Evolutionary conservation across 2,113 vertebrate genomes (phyloP).

Genomic region (Nymphicus hollandicus): DNA sequence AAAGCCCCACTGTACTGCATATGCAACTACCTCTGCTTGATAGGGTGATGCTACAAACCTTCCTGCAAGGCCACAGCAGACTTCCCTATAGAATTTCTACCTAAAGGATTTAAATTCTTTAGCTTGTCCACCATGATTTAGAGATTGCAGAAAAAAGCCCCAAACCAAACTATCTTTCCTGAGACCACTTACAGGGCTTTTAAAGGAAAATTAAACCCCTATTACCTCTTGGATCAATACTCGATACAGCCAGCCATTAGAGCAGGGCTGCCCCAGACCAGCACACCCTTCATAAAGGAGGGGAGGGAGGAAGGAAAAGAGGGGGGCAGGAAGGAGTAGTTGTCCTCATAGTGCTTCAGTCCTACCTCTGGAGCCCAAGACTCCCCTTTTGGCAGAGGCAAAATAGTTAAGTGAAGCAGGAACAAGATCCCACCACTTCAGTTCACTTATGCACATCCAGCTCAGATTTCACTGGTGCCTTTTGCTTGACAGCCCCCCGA

Average conservation of each 20-base stretch:
- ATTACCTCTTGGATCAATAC: slow-evolving; percentile 12
- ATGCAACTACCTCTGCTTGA: background rate
- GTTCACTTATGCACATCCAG: background rate
- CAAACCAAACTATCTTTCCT: background rate
- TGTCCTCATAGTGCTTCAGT: background rate
- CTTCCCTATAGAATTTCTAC: background rate
- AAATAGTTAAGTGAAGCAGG: fast-evolving
- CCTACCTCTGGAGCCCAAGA: background rate
- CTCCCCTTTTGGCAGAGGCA: background rate
- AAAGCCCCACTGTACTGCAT: fast-evolving
- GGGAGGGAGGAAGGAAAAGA: background rate
- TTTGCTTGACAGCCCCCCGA: background rate
- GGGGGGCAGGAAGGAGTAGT: background rate
- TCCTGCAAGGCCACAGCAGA: background rate
- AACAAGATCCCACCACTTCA: background rate
- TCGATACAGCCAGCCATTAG: background rate
- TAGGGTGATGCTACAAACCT: background rate
- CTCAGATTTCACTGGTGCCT: background rate
- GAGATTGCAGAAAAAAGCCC: background rate
- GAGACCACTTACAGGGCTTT: background rate
- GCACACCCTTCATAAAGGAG: background rate
- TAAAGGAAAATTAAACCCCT: slow-evolving; percentile 47
- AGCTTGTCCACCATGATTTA: background rate
- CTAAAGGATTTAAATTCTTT: background rate
- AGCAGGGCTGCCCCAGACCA: background rate